phyloP scores from a whole-genome alignment of 1,140 invertebrate genomes.

The Melitaea cinxia region DNA sequence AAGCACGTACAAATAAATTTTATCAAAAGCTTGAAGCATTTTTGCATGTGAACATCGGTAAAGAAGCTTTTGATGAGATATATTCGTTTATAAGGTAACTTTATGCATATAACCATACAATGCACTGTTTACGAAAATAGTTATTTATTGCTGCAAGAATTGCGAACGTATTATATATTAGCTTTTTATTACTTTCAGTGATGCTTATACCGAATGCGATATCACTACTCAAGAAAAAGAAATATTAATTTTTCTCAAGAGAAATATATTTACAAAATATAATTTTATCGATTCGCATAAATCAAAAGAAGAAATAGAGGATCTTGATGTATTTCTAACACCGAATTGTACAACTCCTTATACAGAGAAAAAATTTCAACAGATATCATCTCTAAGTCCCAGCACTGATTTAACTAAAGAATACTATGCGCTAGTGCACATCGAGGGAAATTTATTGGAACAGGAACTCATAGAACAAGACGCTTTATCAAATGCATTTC shows the following conservation, averaged over 20 bases:
- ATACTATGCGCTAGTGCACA: slow-evolving; percentile 74
- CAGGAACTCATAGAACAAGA: slow-evolving; percentile 73
- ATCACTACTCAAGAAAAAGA: slow-evolving; percentile 70
- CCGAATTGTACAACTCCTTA: slow-evolving; percentile 65
- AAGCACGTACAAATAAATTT: slow-evolving; percentile 73
- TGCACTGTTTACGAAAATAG: no score
- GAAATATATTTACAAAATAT: slow-evolving; percentile 42
- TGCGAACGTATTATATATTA: neutral
- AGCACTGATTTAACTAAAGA: slow-evolving; percentile 68
- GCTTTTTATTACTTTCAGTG: slow-evolving; percentile 53
- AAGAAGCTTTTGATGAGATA: slow-evolving; percentile 72
- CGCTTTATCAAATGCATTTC: slow-evolving; percentile 69
- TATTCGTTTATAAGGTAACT: slow-evolving; percentile 75
- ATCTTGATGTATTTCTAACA: slow-evolving; percentile 61
- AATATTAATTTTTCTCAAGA: slow-evolving; percentile 66
- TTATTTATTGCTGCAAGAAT: no score
- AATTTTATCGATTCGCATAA: slow-evolving; percentile 38
- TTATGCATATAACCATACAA: neutral
- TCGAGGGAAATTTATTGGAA: slow-evolving; percentile 68
- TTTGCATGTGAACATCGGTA: slow-evolving; percentile 71
- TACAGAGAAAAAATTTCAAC: slow-evolving; percentile 51
- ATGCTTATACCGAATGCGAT: slow-evolving; percentile 73
- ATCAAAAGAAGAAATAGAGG: slow-evolving; percentile 51
- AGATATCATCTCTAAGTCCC: slow-evolving; percentile 60
- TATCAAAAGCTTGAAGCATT: slow-evolving; percentile 70